Conservation (phyloP, 2,113 vertebrate species). For the Entosphenus tridentatus region DNA sequence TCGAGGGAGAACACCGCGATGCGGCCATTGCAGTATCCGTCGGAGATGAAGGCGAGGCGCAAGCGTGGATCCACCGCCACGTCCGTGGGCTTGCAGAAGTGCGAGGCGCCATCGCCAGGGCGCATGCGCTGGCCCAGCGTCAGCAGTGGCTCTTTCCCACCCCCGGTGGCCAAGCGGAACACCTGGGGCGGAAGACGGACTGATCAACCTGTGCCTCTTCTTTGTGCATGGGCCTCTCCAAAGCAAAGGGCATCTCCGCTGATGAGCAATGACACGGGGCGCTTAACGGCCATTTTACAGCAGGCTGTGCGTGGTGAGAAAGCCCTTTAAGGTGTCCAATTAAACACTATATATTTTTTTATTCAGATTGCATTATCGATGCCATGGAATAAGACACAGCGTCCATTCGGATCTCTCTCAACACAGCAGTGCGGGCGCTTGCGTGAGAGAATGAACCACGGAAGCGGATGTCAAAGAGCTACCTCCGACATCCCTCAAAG, state of each 20-base stretch:
- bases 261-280: not conserved
- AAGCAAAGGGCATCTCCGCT: not conserved
- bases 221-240: not conserved
- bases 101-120: not conserved
- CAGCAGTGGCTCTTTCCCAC: not conserved
- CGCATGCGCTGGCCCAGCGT: not conserved
- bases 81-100: conserved; percentile 2
- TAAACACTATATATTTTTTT: not conserved
- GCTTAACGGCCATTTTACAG: not conserved
- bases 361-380: not conserved
- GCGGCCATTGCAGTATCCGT: not conserved
- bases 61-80: not conserved
- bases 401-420: too few relatives aligned
- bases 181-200: not conserved
- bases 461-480: too few relatives aligned
- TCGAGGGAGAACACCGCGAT: not conserved
- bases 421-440: too few relatives aligned
- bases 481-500: too few relatives aligned
- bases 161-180: conserved; percentile 1
- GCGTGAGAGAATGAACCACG: too few relatives aligned
- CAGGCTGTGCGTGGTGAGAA: not conserved
- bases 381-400: too few relatives aligned
- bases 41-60: not conserved
- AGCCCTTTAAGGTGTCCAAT: not conserved
- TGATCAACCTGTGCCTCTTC: not conserved